Conservation (phyloP, 1,140 invertebrate species). For the Ephestia elutella region DNA sequence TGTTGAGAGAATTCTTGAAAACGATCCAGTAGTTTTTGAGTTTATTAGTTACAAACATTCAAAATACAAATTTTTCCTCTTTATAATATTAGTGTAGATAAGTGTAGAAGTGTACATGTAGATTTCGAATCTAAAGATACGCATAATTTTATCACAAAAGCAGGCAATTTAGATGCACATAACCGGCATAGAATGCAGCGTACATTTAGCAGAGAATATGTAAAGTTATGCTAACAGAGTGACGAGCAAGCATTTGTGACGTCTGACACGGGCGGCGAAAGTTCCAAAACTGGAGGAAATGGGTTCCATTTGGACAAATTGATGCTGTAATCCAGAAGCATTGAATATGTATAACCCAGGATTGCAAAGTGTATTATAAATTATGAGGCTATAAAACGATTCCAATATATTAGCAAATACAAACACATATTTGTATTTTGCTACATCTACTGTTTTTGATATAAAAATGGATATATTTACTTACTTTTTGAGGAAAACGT, state of each 20-base stretch:
- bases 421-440: too few relatives aligned
- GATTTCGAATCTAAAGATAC: not conserved
- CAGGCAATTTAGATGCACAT: slow-evolving; percentile 11
- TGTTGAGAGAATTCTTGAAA: too few relatives aligned
- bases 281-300: not conserved
- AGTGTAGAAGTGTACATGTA: too few relatives aligned
- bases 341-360: too few relatives aligned
- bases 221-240: slow-evolving; percentile 62
- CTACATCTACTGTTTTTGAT: too few relatives aligned
- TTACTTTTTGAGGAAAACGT: not conserved
- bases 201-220: slow-evolving; percentile 55
- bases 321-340: not conserved
- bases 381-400: too few relatives aligned
- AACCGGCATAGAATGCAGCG: slow-evolving; percentile 13
- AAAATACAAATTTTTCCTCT: too few relatives aligned
- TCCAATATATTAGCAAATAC: too few relatives aligned
- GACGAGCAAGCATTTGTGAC: slow-evolving; percentile 44
- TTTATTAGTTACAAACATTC: too few relatives aligned
- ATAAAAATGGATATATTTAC: not conserved
- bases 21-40: too few relatives aligned
- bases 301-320: not conserved
- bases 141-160: slow-evolving; percentile 6
- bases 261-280: not conserved
- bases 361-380: too few relatives aligned
- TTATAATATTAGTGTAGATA: too few relatives aligned